phyloP scores from a whole-genome alignment of 1,140 invertebrate genomes.

The Musca domestica region DNA sequence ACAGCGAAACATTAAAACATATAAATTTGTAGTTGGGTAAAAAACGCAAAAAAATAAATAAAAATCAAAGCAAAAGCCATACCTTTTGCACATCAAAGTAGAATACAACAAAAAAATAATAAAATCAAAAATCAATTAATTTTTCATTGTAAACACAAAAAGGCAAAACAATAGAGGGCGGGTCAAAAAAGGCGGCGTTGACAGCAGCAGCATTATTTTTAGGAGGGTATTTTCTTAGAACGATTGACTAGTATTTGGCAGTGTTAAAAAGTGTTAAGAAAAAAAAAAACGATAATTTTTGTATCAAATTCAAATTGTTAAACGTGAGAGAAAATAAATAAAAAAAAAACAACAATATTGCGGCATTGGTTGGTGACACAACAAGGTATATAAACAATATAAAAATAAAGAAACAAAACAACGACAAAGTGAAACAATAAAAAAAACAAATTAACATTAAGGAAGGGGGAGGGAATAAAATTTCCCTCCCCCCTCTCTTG shows the following conservation, averaged over 20 bases:
- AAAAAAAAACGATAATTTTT: no score
- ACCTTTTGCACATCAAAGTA: background rate
- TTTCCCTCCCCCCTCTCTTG: no score
- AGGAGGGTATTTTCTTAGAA: background rate
- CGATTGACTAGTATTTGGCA: background rate
- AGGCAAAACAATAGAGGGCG: background rate
- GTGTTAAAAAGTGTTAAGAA: constrained; percentile 1
- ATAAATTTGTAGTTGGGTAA: no score
- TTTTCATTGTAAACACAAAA: background rate
- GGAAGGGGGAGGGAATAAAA: no score
- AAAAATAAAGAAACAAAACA: constrained; percentile 17
- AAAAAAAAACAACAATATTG: constrained; percentile 8
- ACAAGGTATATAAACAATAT: no score
- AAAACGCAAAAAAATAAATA: background rate
- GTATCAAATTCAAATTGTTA: no score
- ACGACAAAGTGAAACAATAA: no score
- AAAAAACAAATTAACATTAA: no score
- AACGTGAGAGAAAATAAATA: no score
- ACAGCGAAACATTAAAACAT: background rate
- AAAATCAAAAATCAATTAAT: background rate
- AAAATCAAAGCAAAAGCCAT: constrained; percentile 10
- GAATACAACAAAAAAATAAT: background rate
- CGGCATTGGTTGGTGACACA: constrained; percentile 14
- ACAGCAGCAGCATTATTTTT: no score
- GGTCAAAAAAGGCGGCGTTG: background rate